Base-by-base conservation (phyloP, 2,888 invertebrate genomes). In the Limnephilus marmoratus region DNA sequence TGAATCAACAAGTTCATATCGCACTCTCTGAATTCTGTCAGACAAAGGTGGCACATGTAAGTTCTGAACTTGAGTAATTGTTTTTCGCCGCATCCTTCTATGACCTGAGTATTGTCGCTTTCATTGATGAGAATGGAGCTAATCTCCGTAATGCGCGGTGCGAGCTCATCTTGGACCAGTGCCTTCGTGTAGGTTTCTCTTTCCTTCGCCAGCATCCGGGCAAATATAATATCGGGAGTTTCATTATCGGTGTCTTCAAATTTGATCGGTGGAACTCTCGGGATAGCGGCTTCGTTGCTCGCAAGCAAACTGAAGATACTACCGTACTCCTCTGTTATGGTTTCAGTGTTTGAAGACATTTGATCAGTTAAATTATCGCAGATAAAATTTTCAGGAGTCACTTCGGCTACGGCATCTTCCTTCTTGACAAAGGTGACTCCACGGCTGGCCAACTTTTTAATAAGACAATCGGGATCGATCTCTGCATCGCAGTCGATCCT, bases 11-110 rank as follows among this genome's bases (percentile, higher is more conserved):
- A n/a, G 24, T 87, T 86, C 13, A 90, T 94, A 45, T 94, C 90
- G 31, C 94, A 93, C 5, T 94, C 93, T 13, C 89, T 68, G 87
- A 94, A 95, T 3, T 94, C 91, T 80, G 94, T 92, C 0, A 94
- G 93, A 91, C 95, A 95, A 80, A 95, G 91, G 92, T 95, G 94
- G 91, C 94, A 95, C 87, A 93, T 85, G 82, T 91, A 93, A 31
- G 85, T 92, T 15, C 34, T 90, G 80, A 93, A 87, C 34, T 92
- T 93, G 29, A 92, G 81, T 34, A 93, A 81, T 90, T 93, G 89
- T 29, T 90, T n/a, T 53, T 89, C 90, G 7, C 34, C 85, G 49
- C 83, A 83, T 15, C 80, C 90, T 82, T 91, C 91, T n/a, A 91
- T 34, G 31, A 91, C 68, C 29, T 89, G 89, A 11, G 89, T 68